Evolutionary conservation across 1,140 invertebrate species (phyloP), one percentile per base, ranked within the genome.

Genomic region (Camponotus floridanus): DNA sequence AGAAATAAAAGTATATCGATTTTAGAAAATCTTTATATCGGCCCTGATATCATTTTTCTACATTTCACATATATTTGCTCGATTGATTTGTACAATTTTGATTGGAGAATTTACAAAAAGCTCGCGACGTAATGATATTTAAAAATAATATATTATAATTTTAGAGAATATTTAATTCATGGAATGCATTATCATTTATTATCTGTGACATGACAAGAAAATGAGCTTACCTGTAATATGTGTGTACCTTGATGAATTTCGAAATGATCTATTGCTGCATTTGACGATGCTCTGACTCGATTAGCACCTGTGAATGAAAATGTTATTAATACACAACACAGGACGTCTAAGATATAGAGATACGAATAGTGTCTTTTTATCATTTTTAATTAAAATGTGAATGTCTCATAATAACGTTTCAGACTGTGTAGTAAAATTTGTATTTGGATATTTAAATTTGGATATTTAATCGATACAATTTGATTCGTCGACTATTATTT

Each of bases 161-260:
- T 67, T 36, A 26, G 1, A 48, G 21, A 15, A 36, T 15, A 51
- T 4, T 13, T 6, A 79, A 11, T 31, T 81, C 39, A 21, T 8
- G 9, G 11, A 59, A 45, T 15, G 36, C 31, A 13, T 26, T 85
- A 36, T 51, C 18, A 11, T 39, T 85, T 13, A 45, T 11, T 4
- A 13, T 51, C 18, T 45, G 8, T 0, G 26, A 3, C 13, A 7
- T 36, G 31, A 67, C 36, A 36, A n/a, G 3, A 48, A 61, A 55
- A 8, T 31, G 13, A 5, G 55, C 93, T 95, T 95, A 99, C 98
- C 97, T 99, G 98, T 88, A 99, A 96, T 93, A 99, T 99, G 95
- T 99, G 98, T 81, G 98, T 99, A 93, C 98, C 99, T 96, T 99
- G 98, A 95, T 99, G 98, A 93, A 98, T 97, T 93, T 99, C 98